Evolutionary conservation across 92 coral and sea anemone species (phyloP), one percentile per base, ranked within the genome.

Genomic region (Bergia sp.): DNA sequence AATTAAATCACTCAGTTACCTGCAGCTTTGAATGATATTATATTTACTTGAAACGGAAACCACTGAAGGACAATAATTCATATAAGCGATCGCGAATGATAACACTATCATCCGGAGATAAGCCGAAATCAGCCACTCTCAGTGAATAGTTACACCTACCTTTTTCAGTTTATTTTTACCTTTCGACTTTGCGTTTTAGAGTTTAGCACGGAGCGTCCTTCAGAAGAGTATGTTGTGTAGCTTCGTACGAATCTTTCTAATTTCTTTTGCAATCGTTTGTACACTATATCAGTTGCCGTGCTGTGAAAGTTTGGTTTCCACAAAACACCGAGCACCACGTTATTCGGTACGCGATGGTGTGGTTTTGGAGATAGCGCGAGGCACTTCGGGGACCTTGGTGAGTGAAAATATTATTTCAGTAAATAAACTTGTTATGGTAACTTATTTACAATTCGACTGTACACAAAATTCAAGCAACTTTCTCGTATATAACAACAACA

Each of bases 301-400:
- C 29, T 61, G 85, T 42, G 74, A 81, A 39, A 37, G 85, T 81
- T 57, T 64, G 36, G 73, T 36, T 2, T 12, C 85, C 10, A 15
- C 29, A 61, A 40, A 42, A 57, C 85, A 39, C 5, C 85, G 85
- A 61, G 37, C 13, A 3, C 16, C 73, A 8, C 85, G 13, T 36
- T 81, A 7, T 65, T 65, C 55, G 85, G 85, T 0, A 81, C 85
- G 11, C 39, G 44, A 61, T 81, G 85, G 85, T 81, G 85, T 58
- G 85, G 85, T 2, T 81, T 12, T 20, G 85, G 85, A 21, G 44
- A 58, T 42, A 81, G 55, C 53, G 85, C 85, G 0, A 29, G 36
- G 5, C 85, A 81, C 47, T 39, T 49, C 16, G 74, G 55, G 29
- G 85, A 81, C 16, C n/a, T 81, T 9, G 85, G 85, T 81, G 3